Conservation (phyloP, 2,113 vertebrate species). For the Callaeas wilsoni region DNA sequence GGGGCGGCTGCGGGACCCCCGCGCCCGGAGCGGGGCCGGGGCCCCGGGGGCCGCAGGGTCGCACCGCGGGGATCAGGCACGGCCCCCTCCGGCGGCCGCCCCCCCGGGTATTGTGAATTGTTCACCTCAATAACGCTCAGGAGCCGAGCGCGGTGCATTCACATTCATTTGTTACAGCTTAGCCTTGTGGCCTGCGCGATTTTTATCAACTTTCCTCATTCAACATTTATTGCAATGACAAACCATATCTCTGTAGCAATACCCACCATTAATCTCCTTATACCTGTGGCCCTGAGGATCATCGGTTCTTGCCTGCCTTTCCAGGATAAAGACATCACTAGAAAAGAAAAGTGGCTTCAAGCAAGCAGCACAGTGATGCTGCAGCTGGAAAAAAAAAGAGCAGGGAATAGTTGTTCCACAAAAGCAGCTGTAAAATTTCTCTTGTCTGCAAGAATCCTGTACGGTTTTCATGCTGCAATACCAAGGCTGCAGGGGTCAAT, state of each 20-base stretch:
- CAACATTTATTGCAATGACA: background rate
- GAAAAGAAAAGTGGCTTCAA: background rate
- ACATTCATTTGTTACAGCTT: background rate
- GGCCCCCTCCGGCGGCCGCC: background rate
- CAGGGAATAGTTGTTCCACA: background rate
- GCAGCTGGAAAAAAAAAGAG: background rate
- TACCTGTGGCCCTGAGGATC: background rate
- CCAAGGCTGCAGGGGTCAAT: background rate
- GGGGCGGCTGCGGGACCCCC: background rate
- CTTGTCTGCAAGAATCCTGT: background rate
- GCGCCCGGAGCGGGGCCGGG: background rate
- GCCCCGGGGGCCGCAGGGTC: background rate
- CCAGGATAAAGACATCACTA: background rate
- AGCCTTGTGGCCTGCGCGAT: background rate
- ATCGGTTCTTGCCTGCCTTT: background rate
- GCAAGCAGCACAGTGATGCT: background rate
- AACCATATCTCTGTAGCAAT: background rate
- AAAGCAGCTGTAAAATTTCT: background rate
- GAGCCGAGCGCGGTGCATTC: background rate
- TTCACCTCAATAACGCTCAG: accelerated
- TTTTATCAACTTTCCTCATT: background rate
- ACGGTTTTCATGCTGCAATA: background rate
- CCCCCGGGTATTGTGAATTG: background rate
- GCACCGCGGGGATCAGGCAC: background rate
- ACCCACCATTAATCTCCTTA: background rate